These are phyloP conservation scores for Sebastes vulpes DNA, from an alignment of 2,797 vertebrate genomes.

Conservation along the genomic window DNA sequence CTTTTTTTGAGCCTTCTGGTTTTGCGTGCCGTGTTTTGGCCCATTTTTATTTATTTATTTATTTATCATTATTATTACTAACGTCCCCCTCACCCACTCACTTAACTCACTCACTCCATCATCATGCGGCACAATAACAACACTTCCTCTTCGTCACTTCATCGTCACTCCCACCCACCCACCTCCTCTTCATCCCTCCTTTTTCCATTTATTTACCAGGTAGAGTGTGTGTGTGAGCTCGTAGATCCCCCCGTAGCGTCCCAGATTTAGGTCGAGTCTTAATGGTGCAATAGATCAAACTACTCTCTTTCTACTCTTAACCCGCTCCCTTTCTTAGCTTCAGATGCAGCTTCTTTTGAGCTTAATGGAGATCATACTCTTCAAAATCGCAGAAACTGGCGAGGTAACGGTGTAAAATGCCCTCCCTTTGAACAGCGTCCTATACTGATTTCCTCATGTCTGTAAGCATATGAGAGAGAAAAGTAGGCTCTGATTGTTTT, in stretches of 20 bases:
- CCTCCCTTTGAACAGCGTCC: not conserved
- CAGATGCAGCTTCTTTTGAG: not conserved
- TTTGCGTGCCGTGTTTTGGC: slow-evolving; percentile 80
- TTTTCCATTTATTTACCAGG: slow-evolving; percentile 29
- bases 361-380: not conserved
- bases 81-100: slow-evolving; percentile 64
- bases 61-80: slow-evolving; percentile 45
- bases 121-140: slow-evolving; percentile 65
- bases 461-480: not conserved
- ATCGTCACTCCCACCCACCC: slow-evolving; percentile 43
- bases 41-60: slow-evolving; percentile 30
- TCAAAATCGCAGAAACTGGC: not conserved
- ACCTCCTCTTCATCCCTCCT: slow-evolving; percentile 25
- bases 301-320: slow-evolving; percentile 2
- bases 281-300: slow-evolving; percentile 39
- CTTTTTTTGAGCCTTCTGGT: slow-evolving; percentile 63
- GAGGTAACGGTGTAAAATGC: not conserved
- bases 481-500: not conserved
- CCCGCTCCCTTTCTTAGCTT: not conserved
- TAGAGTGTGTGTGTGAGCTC: slow-evolving; percentile 31
- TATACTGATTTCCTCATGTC: not conserved
- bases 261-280: slow-evolving; percentile 37
- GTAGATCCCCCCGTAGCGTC: slow-evolving; percentile 7
- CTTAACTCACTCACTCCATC: slow-evolving; percentile 76
- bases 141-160: slow-evolving; percentile 61